A percentile compares a stretch with the other conserved stretches of the same genome.
Conservation (phyloP, 53 echinoderm and acorn worm species). For the Zoroaster sp. region DNA sequence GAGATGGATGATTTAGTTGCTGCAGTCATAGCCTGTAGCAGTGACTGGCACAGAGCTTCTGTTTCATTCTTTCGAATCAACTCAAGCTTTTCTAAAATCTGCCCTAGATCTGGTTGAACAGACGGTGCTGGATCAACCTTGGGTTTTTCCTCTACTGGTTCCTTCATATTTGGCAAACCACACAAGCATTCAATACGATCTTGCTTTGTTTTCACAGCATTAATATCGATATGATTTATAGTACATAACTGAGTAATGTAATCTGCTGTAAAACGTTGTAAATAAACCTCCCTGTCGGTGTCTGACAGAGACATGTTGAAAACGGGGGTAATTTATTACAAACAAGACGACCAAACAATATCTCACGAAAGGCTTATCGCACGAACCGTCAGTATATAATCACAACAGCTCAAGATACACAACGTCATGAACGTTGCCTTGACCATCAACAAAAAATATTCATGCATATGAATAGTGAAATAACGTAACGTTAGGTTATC, state of each 20-base stretch:
- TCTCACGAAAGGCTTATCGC: too few relatives aligned
- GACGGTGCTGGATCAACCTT: background rate
- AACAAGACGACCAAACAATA: too few relatives aligned
- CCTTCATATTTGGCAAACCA: constrained; percentile 8
- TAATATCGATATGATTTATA: constrained; percentile 17
- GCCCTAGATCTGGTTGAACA: background rate
- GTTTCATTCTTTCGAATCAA: constrained; percentile 2
- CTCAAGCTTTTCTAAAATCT: constrained; percentile 21
- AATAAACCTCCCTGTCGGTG: background rate
- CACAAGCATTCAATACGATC: constrained; percentile 26
- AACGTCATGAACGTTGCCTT: too few relatives aligned
- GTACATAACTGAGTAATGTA: constrained; percentile 9
- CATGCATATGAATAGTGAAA: too few relatives aligned
- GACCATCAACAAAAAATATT: too few relatives aligned
- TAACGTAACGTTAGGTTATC: too few relatives aligned
- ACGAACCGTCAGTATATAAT: too few relatives aligned
- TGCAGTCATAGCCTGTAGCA: background rate
- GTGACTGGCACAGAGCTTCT: background rate
- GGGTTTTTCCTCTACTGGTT: background rate
- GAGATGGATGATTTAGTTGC: background rate
- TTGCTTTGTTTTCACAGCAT: constrained; percentile 2
- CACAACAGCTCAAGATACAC: too few relatives aligned
- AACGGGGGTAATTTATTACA: too few relatives aligned
- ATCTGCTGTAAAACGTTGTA: constrained; percentile 29
- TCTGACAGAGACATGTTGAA: too few relatives aligned